Conservation (phyloP, 1,140 invertebrate genomes). For the Hestina assimilis region DNA sequence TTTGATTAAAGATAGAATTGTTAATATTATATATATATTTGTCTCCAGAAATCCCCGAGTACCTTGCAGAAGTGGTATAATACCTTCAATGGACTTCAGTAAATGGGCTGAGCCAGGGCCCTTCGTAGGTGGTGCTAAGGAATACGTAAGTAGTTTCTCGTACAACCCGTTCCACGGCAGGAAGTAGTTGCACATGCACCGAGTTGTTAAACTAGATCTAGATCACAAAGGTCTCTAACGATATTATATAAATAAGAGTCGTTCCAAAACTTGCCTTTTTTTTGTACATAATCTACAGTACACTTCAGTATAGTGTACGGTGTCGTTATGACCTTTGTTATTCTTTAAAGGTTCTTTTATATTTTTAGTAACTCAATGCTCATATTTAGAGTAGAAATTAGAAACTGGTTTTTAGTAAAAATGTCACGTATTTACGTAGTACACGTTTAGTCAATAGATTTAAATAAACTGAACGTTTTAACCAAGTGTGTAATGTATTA, state of each 20-base stretch:
- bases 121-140: slow-evolving; percentile 73
- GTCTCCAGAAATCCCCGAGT: slow-evolving; percentile 91
- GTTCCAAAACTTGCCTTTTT: slow-evolving; percentile 21
- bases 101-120: slow-evolving; percentile 89
- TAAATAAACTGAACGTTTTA: background rate
- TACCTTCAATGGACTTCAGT: slow-evolving; percentile 90
- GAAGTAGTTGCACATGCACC: slow-evolving; percentile 67
- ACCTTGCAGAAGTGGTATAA: slow-evolving; percentile 90
- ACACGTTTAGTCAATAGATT: slow-evolving; percentile 18
- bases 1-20: no score
- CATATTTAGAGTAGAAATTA: slow-evolving; percentile 2
- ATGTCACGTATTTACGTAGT: background rate
- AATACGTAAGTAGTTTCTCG: slow-evolving; percentile 83
- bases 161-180: slow-evolving; percentile 80
- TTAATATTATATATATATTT: slow-evolving; percentile 1
- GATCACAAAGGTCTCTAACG: slow-evolving; percentile 2
- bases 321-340: slow-evolving; percentile 3
- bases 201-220: slow-evolving; percentile 16
- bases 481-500: no score
- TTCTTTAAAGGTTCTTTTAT: background rate
- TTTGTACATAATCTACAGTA: slow-evolving; percentile 19
- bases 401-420: slow-evolving; percentile 4
- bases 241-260: slow-evolving; percentile 1
- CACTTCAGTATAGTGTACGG: slow-evolving; percentile 10
- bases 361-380: slow-evolving; percentile 1